Evolutionary conservation across 1,140 invertebrate species (phyloP).

Genomic region (Parapsyche elsis): DNA sequence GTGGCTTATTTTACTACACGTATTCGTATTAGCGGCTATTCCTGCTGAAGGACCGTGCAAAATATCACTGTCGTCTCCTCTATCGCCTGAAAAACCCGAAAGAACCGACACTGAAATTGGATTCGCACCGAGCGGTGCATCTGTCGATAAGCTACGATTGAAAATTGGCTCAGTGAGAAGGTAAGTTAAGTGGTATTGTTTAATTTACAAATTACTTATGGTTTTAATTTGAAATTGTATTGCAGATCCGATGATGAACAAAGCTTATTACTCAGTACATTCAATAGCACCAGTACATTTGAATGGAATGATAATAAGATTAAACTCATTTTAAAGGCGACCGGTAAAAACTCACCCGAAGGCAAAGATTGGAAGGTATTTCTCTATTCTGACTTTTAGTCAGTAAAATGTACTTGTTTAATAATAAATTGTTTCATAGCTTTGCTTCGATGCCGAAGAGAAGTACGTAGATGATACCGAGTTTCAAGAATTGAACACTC

Average conservation of each 20-base stretch:
- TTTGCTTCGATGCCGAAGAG: constrained; percentile 37
- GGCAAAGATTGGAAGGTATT: constrained; percentile 33
- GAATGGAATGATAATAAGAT: constrained; percentile 33
- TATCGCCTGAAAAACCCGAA: neutral
- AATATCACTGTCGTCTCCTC: constrained; percentile 11
- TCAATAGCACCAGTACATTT: constrained; percentile 21
- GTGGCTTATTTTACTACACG: constrained; percentile 37
- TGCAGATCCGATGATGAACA: neutral
- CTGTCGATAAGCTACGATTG: constrained; percentile 14
- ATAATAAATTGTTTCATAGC: constrained; percentile 17
- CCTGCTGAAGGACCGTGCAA: constrained; percentile 48
- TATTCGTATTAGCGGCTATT: constrained; percentile 33
- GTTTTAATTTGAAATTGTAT: too few species aligned
- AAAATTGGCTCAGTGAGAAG: constrained; percentile 23
- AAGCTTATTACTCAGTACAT: neutral
- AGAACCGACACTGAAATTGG: neutral
- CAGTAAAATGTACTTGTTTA: neutral
- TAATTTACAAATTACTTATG: too few species aligned
- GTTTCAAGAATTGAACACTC: constrained; percentile 11
- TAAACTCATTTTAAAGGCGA: constrained; percentile 23
- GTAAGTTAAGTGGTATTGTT: neutral
- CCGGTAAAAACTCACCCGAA: constrained; percentile 23
- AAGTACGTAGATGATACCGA: constrained; percentile 28
- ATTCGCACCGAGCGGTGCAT: neutral
- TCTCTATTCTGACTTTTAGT: neutral